phyloP scores from a whole-genome alignment of 2,797 vertebrate genomes.

The Tiaroga cobitis region DNA sequence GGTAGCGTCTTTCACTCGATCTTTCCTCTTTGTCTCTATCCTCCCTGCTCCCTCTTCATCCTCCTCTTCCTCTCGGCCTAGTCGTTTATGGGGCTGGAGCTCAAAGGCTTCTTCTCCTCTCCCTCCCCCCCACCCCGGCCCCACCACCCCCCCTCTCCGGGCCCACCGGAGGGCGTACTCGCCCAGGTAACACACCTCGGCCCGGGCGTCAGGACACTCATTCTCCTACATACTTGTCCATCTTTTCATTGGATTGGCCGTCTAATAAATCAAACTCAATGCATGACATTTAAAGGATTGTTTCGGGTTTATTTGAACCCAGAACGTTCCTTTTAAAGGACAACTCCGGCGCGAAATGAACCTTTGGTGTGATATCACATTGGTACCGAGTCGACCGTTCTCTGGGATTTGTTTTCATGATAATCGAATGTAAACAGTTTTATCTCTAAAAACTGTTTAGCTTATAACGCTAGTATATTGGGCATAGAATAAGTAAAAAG shows the following conservation, averaged over 20 bases:
- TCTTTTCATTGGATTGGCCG: neutral
- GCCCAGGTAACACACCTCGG: constrained; percentile 89
- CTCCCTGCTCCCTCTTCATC: constrained; percentile 32
- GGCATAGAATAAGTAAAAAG: too few relatives aligned
- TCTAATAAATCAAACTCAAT: neutral
- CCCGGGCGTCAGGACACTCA: constrained; percentile 70
- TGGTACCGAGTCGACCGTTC: too few relatives aligned
- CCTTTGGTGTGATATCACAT: too few relatives aligned
- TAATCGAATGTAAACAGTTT: too few relatives aligned
- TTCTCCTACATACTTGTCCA: neutral
- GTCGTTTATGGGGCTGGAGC: constrained; percentile 91
- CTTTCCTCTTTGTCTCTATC: constrained; percentile 41
- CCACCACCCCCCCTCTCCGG: constrained; percentile 67
- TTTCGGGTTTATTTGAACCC: neutral
- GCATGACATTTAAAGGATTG: neutral
- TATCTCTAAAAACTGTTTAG: too few relatives aligned
- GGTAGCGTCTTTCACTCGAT: constrained; percentile 46
- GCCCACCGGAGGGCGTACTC: constrained; percentile 86
- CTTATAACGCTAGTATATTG: too few relatives aligned
- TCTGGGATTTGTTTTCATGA: too few relatives aligned
- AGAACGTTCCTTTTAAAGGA: neutral
- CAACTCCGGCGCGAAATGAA: too few relatives aligned
- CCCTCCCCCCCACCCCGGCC: constrained; percentile 64
- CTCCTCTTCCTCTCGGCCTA: constrained; percentile 68
- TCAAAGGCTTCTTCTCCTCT: constrained; percentile 74